A percentile compares a stretch with the other conserved stretches of the same genome.
Evolutionary conservation across 2,113 vertebrate species (phyloP).

Genomic region (Vulpes vulpes): DNA sequence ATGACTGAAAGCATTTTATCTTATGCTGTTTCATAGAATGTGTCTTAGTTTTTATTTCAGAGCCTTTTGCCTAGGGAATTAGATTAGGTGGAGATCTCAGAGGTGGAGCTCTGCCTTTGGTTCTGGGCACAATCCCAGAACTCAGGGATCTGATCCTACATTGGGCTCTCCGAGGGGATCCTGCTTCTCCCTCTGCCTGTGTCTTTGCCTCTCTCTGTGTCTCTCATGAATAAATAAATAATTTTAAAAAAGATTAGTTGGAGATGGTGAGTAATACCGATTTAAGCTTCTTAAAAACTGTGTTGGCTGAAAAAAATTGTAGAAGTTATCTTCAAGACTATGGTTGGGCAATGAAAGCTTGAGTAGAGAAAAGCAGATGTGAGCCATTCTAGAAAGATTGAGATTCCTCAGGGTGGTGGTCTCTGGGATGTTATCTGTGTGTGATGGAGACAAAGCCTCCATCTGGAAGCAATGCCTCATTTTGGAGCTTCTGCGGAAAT

Average conservation of each 20-base stretch:
- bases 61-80: background rate
- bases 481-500: background rate
- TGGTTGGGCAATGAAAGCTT: background rate
- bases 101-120: too few relatives aligned
- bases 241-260: background rate
- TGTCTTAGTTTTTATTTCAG: background rate
- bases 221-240: too few relatives aligned
- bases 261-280: background rate
- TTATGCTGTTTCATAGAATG: background rate
- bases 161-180: too few relatives aligned
- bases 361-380: background rate
- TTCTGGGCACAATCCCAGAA: too few relatives aligned
- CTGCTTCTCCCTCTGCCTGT: too few relatives aligned
- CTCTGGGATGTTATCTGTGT: background rate
- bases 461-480: background rate
- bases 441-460: background rate
- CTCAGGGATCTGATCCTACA: too few relatives aligned
- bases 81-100: background rate
- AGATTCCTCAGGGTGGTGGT: accelerated
- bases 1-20: background rate
- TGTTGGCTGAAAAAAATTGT: background rate
- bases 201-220: too few relatives aligned
- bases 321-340: background rate
- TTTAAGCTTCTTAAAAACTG: background rate
- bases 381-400: background rate